Percentiles rank a stretch among this genome's conserved stretches.
Conservation (phyloP, 2,113 vertebrate genomes). For the Gambusia holbrooki region DNA sequence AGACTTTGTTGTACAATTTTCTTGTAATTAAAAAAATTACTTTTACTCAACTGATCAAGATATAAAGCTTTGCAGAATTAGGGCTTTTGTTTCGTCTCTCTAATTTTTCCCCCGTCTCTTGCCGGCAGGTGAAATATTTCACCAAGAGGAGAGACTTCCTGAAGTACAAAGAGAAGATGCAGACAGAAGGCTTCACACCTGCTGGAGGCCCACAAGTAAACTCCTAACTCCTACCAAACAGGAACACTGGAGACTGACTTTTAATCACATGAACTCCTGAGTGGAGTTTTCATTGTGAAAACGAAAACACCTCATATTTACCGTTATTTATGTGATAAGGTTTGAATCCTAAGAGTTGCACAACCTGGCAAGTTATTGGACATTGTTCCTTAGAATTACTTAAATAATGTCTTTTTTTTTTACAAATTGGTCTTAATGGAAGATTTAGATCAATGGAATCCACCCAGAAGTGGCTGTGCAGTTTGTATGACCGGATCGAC, state of each 20-base stretch:
- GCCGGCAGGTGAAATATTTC: slow-evolving; percentile 91
- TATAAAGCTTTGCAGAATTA: too few species aligned
- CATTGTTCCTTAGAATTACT: neutral
- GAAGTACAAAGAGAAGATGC: slow-evolving; percentile 90
- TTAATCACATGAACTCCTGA: neutral
- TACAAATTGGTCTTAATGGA: neutral
- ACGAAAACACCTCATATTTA: too few species aligned
- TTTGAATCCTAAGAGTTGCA: neutral
- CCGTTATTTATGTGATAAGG: slow-evolving; percentile 45
- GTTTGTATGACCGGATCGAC: neutral
- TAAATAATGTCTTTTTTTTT: neutral
- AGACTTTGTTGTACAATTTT: too few species aligned
- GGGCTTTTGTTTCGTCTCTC: neutral
- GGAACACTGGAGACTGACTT: neutral
- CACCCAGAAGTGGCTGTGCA: neutral
- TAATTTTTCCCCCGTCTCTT: neutral
- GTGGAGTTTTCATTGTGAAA: neutral
- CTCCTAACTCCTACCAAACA: slow-evolving; percentile 31
- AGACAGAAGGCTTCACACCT: slow-evolving; percentile 83
- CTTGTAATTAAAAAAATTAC: too few species aligned
- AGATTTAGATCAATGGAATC: neutral
- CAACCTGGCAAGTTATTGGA: neutral
- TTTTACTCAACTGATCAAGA: too few species aligned
- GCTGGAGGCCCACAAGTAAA: slow-evolving; percentile 73
- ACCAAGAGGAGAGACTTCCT: slow-evolving; percentile 91